Evolutionary conservation across 2,797 vertebrate species (phyloP), one percentile per base, ranked within the genome.

Genomic region (Cryptoblepharus egeriae): DNA sequence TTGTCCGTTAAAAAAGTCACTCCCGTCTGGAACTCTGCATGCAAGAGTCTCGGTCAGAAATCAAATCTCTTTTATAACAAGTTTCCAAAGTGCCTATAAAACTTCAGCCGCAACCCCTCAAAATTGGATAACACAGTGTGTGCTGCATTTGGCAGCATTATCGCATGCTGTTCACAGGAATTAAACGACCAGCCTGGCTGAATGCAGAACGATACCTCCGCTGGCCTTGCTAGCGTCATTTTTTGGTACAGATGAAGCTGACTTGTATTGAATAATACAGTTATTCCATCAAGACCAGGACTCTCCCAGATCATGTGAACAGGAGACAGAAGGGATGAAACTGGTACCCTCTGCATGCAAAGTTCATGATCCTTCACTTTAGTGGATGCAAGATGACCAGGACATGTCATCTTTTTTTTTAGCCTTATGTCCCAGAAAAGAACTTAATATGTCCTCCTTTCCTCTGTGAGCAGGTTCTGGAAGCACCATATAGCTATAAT

Each of bases 81-180:
- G 80, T 91, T 92, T 76, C 11, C 74, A 83, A 78, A 75, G 42
- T 68, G 71, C 64, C 84, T 82, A 69, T 74, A 82, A 86, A 86
- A 74, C 63, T 57, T 74, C 63, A 68, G 35, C 55, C 32, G 68
- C 30, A 58, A 58, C 74, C 61, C n/a, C 30, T 85, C 52, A 67
- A 60, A 78, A 85, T 60, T 74, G 61, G 42, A 39, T 61, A 52
- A 74, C 26, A 9, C 63, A 82, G 69, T 32, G 7, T 68, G 63
- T 15, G 11, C 55, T 74, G 82, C 63, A 68, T 74, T 84, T 74
- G 70, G 24, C 77, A 74, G 61, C 64, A 78, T 75, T 61, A 77
- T 61, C 61, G 60, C 42, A 73, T 63, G 61, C 71, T 55, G 42
- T 22, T 84, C 32, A 68, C 61, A 74, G 42, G 30, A 67, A 79